Evolutionary conservation across 2,888 invertebrate genomes (phyloP).

Genomic region (Serripes groenlandicus): DNA sequence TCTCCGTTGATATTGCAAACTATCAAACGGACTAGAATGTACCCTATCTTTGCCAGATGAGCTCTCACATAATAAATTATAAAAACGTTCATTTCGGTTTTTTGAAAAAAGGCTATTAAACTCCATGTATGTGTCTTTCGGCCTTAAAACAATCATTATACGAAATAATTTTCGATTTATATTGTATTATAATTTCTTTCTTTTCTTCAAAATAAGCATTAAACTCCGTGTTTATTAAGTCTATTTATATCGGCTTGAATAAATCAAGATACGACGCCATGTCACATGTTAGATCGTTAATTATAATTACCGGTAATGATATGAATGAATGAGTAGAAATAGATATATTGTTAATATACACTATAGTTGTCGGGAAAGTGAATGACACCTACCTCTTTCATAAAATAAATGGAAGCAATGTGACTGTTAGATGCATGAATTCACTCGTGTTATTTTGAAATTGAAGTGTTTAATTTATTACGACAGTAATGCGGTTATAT

Average conservation of each 20-base stretch:
- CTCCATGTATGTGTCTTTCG: no score
- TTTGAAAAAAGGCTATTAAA: no score
- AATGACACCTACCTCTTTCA: background rate
- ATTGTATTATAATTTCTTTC: background rate
- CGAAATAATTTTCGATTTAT: background rate
- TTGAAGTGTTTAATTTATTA: no score
- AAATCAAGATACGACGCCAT: background rate
- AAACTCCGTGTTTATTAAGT: background rate
- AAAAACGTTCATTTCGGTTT: no score
- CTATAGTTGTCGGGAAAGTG: background rate
- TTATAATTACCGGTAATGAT: background rate
- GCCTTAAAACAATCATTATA: no score
- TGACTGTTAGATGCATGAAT: background rate
- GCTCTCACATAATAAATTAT: no score
- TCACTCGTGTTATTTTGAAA: background rate
- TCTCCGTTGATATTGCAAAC: no score
- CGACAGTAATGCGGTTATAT: no score
- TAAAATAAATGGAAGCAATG: background rate
- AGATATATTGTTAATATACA: background rate
- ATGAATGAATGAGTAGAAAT: background rate
- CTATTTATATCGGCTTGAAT: background rate
- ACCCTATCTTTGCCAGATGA: no score
- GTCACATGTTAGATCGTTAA: background rate
- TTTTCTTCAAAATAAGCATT: background rate
- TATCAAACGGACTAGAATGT: no score